A percentile compares a stretch with the other conserved stretches of the same genome.
phyloP scores from a whole-genome alignment of 2,888 invertebrate species.

The Drosophila meridionalis region DNA sequence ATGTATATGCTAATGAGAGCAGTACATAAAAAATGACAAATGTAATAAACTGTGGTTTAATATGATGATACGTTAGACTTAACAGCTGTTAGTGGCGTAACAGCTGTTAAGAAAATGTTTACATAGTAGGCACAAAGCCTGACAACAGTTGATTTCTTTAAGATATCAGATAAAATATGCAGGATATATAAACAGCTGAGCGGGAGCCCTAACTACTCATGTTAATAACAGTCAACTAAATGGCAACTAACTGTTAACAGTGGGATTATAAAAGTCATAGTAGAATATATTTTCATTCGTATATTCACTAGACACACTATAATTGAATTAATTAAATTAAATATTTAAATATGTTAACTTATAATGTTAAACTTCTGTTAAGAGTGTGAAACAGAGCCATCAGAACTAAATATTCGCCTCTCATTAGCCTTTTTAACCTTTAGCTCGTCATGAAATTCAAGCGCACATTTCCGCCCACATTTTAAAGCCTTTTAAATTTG shows the following conservation, averaged over 20 bases:
- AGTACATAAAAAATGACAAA: background rate
- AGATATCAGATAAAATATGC: too few relatives aligned
- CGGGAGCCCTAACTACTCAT: too few relatives aligned
- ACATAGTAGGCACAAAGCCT: background rate
- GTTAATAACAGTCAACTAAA: background rate
- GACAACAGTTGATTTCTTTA: background rate
- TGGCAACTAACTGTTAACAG: background rate
- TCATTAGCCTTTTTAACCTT: background rate
- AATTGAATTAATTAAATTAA: too few relatives aligned
- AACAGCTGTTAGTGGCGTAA: background rate
- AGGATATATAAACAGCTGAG: background rate
- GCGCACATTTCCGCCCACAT: background rate
- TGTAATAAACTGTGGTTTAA: background rate
- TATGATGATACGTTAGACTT: background rate
- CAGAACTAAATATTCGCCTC: background rate
- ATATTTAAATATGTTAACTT: background rate
- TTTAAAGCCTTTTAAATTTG: constrained; percentile 38
- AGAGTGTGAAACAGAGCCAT: background rate
- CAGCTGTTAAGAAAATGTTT: background rate
- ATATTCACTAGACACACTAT: too few relatives aligned
- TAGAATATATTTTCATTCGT: too few relatives aligned
- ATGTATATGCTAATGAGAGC: constrained; percentile 10
- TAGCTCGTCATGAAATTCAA: background rate
- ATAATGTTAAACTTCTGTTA: background rate
- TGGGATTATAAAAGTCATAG: too few relatives aligned